Percentiles rank a stretch among this genome's conserved stretches.
Conservation (phyloP, 2,797 vertebrate genomes). For the Steatocranus sp. region DNA sequence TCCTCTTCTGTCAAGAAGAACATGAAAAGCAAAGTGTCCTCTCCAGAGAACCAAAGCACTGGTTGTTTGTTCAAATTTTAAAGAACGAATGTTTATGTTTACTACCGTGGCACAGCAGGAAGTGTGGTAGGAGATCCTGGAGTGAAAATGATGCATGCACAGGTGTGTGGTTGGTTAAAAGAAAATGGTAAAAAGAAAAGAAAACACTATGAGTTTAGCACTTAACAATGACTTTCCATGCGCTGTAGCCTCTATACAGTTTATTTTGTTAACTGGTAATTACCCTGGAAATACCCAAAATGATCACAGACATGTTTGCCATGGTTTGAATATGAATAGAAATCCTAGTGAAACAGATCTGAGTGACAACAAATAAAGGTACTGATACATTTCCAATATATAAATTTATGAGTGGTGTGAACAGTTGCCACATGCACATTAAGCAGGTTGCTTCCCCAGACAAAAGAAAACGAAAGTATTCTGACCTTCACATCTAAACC, state of each 20-base stretch:
- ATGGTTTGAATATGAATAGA: background rate
- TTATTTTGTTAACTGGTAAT: background rate
- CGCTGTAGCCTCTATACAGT: background rate
- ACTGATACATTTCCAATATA: background rate
- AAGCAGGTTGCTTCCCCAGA: background rate
- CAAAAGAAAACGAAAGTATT: background rate
- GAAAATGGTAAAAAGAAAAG: background rate
- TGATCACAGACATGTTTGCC: background rate
- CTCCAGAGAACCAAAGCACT: slow-evolving; percentile 11
- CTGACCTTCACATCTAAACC: background rate
- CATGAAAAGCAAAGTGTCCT: slow-evolving; percentile 20
- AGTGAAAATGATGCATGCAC: background rate
- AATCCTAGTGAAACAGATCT: background rate
- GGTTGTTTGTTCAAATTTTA: slow-evolving; percentile 33
- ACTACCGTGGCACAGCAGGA: background rate
- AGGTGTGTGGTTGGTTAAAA: background rate
- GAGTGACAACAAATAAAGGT: background rate
- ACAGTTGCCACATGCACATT: background rate
- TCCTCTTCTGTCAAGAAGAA: slow-evolving; percentile 19
- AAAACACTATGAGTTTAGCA: background rate
- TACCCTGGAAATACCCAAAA: background rate
- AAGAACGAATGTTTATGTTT: slow-evolving; percentile 6
- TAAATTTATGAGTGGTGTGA: background rate
- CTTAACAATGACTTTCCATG: background rate
- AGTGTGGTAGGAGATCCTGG: background rate